Percentiles rank a stretch among this genome's conserved stretches.
Conservation (phyloP, 2,888 invertebrate genomes). For the Nomada fucata region DNA sequence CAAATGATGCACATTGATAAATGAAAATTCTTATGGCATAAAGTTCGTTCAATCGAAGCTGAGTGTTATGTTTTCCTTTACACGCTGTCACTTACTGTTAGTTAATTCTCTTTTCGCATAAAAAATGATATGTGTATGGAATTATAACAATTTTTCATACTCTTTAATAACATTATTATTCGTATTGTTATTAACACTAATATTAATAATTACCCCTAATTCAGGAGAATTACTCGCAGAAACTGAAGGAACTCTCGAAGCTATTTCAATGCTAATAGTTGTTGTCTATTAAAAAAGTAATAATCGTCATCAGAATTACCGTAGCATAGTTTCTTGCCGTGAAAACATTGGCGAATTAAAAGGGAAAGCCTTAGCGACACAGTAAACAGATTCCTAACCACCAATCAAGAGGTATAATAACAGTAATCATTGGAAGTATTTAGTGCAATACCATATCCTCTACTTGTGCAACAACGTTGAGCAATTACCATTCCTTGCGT, state of each 20-base stretch:
- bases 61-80: no score
- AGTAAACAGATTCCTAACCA: not conserved
- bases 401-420: not conserved
- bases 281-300: not conserved
- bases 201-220: no score
- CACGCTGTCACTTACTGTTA: no score
- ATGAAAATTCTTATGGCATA: no score
- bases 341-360: not conserved
- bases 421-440: not conserved
- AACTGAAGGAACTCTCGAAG: no score
- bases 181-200: no score
- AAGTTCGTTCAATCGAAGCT: not conserved
- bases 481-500: not conserved
- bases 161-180: no score
- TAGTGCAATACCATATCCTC: not conserved
- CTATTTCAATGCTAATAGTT: not conserved
- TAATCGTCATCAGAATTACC: not conserved
- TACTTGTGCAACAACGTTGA: not conserved
- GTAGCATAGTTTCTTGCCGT: not conserved
- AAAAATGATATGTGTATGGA: no score
- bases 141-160: no score
- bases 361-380: not conserved
- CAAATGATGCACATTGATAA: not conserved
- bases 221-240: no score
- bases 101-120: no score